These are phyloP conservation scores for Gortyna flavago DNA, from an alignment of 2,888 invertebrate species.

Conservation along the genomic window DNA sequence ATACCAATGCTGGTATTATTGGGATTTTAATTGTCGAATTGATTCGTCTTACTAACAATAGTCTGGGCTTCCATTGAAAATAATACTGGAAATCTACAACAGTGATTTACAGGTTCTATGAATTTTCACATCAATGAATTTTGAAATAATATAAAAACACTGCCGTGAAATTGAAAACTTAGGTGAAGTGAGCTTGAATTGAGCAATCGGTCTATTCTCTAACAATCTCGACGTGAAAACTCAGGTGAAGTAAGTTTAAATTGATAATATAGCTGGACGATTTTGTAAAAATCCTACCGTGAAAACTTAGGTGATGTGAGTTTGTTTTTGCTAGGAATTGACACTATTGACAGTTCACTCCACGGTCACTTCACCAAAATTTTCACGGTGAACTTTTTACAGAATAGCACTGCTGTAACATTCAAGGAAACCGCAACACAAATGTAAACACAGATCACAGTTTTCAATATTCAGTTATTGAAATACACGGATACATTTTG, in stretches of 20 bases:
- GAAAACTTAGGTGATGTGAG: no score
- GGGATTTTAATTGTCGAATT: neutral
- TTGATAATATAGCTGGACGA: no score
- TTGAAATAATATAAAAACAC: neutral
- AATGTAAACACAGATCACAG: conserved; percentile 35
- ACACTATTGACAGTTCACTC: no score
- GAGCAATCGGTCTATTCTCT: neutral
- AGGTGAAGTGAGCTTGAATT: neutral
- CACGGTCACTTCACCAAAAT: no score
- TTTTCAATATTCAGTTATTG: conserved; percentile 55
- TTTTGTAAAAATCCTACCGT: no score
- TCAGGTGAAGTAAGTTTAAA: neutral
- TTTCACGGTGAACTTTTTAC: no score
- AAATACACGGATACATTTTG: conserved; percentile 43
- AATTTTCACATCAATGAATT: neutral
- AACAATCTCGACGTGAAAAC: neutral
- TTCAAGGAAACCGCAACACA: conserved; percentile 20
- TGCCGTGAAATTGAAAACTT: neutral
- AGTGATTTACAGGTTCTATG: no score
- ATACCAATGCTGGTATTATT: neutral
- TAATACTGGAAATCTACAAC: neutral
- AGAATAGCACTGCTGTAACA: no score
- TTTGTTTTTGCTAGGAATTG: no score
- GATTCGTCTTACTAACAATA: neutral
- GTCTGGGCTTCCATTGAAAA: neutral